These are phyloP conservation scores for Dasyornis broadbenti DNA, from an alignment of 2,113 vertebrate species.

Conservation along the genomic window DNA sequence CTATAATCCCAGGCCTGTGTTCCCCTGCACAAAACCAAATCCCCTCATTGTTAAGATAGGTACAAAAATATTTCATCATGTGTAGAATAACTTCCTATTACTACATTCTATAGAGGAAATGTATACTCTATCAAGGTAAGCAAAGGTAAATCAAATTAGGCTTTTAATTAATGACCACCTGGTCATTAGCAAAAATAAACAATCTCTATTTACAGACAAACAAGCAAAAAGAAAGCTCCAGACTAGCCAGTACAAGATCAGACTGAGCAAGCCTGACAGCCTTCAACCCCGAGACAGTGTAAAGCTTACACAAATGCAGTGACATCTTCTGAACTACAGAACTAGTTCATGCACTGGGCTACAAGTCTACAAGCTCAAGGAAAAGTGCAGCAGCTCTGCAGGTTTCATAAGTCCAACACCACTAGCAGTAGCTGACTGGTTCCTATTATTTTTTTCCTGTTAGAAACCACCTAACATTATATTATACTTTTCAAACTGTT, in stretches of 20 bases:
- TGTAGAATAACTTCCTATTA: not conserved
- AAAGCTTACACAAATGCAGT: not conserved
- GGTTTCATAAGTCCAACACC: not conserved
- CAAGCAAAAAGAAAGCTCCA: not conserved
- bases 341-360: not conserved
- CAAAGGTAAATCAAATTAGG: not conserved
- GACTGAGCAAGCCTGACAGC: not conserved
- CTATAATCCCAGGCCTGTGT: not conserved
- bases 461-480: not conserved
- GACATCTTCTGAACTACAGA: rapidly evolving
- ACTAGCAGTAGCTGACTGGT: not conserved
- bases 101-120: not conserved
- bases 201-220: not conserved
- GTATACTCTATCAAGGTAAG: not conserved
- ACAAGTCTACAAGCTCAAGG: not conserved
- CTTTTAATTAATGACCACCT: not conserved
- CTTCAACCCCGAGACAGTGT: not conserved
- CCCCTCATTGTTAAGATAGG: not conserved
- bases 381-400: not conserved
- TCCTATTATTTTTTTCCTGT: not conserved
- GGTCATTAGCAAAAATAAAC: not conserved
- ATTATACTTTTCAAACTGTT: not conserved
- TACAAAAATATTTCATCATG: not conserved
- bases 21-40: not conserved
- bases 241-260: not conserved